phyloP scores from a whole-genome alignment of 2,888 invertebrate genomes.

The Alcis repandata region DNA sequence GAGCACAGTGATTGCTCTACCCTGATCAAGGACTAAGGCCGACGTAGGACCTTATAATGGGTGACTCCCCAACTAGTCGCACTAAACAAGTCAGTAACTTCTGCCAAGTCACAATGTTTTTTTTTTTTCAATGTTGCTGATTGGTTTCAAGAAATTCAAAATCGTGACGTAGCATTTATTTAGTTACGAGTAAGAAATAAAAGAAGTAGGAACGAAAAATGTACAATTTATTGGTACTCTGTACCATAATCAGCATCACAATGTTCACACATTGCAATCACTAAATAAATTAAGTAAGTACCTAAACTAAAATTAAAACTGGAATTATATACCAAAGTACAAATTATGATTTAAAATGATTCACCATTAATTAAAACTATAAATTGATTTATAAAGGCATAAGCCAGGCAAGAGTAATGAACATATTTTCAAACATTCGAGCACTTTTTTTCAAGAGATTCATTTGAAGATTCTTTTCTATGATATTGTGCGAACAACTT shows the following conservation, averaged over 20 bases:
- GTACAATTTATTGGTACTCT: constrained; percentile 25
- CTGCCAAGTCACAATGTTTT: too few species aligned
- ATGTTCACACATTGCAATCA: not conserved
- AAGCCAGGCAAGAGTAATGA: not conserved
- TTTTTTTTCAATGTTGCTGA: too few species aligned
- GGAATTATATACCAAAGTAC: not conserved
- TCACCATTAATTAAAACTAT: not conserved
- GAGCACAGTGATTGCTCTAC: too few species aligned
- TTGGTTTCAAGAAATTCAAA: too few species aligned
- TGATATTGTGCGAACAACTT: too few species aligned
- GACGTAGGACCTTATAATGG: too few species aligned
- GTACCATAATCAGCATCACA: too few species aligned
- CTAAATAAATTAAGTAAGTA: constrained; percentile 4
- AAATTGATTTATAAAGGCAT: not conserved
- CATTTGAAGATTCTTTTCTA: not conserved
- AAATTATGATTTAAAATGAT: not conserved
- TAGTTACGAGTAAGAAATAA: too few species aligned
- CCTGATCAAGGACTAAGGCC: too few species aligned
- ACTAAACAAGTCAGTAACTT: too few species aligned
- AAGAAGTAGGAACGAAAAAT: not conserved
- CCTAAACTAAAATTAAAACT: not conserved
- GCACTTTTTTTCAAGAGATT: constrained; percentile 9
- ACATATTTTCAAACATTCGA: constrained; percentile 1
- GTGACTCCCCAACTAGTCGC: too few species aligned
- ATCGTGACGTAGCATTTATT: too few species aligned